Conservation (phyloP, 2,797 vertebrate species). For the Crocodylus rhombifer region DNA sequence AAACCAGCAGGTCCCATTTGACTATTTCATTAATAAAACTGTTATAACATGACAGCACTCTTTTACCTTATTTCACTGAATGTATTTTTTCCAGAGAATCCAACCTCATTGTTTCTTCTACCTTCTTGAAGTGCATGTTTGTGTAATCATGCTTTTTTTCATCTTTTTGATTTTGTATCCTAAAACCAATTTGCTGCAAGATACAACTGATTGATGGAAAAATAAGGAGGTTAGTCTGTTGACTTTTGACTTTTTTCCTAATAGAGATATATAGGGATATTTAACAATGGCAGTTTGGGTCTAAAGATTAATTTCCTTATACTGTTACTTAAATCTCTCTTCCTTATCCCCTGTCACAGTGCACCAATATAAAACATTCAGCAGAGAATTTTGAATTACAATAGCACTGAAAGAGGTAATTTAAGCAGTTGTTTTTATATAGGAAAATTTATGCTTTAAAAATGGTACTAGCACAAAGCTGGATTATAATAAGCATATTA, state of each 20-base stretch:
- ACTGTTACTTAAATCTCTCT: slow-evolving; percentile 30
- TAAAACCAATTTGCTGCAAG: slow-evolving; percentile 25
- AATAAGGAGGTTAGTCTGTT: slow-evolving; percentile 66
- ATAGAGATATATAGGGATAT: slow-evolving; percentile 63
- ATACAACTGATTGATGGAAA: slow-evolving; percentile 64
- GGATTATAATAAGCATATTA: not conserved
- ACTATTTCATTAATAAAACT: slow-evolving; percentile 49
- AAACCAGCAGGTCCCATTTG: slow-evolving; percentile 59
- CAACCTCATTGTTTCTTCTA: not conserved
- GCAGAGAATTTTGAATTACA: slow-evolving; percentile 13
- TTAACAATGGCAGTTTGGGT: slow-evolving; percentile 33
- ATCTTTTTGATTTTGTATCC: slow-evolving; percentile 48
- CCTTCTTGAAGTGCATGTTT: slow-evolving; percentile 50
- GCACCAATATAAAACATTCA: not conserved
- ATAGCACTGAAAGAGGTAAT: not conserved
- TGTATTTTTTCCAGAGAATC: slow-evolving; percentile 7
- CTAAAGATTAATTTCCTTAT: slow-evolving; percentile 62
- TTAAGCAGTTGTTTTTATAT: not conserved
- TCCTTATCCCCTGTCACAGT: not conserved
- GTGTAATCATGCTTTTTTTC: slow-evolving; percentile 46
- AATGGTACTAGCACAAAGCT: not conserved
- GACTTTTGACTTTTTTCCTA: slow-evolving; percentile 65
- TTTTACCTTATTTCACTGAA: slow-evolving; percentile 26
- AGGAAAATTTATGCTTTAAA: not conserved
- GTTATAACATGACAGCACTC: slow-evolving; percentile 52